A percentile compares a stretch with the other conserved stretches of the same genome.
phyloP scores from a whole-genome alignment of 2,113 vertebrate species.

The Solea senegalensis region DNA sequence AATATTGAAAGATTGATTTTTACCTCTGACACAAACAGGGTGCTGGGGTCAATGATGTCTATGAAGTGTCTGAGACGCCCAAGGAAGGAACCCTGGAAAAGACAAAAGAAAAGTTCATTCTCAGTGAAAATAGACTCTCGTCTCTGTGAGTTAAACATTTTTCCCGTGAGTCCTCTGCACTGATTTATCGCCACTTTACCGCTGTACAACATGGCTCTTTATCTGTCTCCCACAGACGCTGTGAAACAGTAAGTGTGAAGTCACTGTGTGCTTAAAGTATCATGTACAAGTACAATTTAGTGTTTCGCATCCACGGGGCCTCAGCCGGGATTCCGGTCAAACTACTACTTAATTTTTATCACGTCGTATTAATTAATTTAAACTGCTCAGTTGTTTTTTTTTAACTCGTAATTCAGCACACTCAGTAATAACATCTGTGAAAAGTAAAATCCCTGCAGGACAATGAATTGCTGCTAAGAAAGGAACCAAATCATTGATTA shows the following conservation, averaged over 20 bases:
- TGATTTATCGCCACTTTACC: background rate
- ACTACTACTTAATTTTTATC: background rate
- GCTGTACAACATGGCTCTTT: background rate
- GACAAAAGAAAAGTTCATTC: slow-evolving; percentile 12
- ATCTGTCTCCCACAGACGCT: background rate
- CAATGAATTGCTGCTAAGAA: background rate
- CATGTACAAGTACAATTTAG: background rate
- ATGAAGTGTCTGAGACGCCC: slow-evolving; percentile 94
- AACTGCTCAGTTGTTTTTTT: background rate
- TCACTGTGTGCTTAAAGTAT: background rate
- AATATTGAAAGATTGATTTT: slow-evolving; percentile 12
- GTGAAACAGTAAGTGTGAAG: background rate
- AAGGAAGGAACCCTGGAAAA: slow-evolving; percentile 87
- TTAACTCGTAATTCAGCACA: background rate
- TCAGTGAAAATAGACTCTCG: background rate
- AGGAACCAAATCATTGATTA: too few species aligned
- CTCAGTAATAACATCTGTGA: background rate
- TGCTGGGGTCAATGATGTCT: slow-evolving; percentile 95
- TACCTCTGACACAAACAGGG: slow-evolving; percentile 96
- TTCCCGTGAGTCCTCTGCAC: background rate
- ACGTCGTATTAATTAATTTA: background rate
- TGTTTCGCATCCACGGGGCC: background rate
- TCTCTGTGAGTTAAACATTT: background rate
- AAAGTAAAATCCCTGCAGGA: background rate
- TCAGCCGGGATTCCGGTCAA: background rate